Conservation (phyloP, 2,888 invertebrate genomes). For the Psylliodes chrysocephalus region DNA sequence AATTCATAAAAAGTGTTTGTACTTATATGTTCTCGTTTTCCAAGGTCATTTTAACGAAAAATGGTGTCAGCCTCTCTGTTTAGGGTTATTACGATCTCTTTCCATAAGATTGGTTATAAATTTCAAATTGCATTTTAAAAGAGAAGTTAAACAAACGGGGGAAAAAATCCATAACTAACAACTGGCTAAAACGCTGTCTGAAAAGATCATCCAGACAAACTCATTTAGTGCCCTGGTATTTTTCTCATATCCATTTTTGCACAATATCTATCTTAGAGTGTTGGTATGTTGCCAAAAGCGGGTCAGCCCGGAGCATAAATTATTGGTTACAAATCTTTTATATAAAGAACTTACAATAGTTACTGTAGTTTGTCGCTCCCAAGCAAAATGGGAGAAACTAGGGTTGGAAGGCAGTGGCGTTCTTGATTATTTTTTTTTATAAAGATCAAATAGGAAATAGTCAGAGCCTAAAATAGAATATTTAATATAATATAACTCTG, state of each 20-base stretch:
- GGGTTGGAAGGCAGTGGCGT: slow-evolving; percentile 16
- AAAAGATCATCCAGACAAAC: slow-evolving; percentile 20
- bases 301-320: slow-evolving; percentile 50
- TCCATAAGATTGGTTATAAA: too few species aligned
- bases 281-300: slow-evolving; percentile 46
- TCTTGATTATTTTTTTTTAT: neutral
- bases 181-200: slow-evolving; percentile 16
- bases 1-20: too few species aligned
- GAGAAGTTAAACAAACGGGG: neutral
- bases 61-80: too few species aligned
- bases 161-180: neutral
- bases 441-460: too few species aligned
- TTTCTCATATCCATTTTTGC: slow-evolving; percentile 40
- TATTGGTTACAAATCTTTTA: slow-evolving; percentile 52
- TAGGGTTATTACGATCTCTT: too few species aligned
- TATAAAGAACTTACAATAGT: slow-evolving; percentile 49
- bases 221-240: slow-evolving; percentile 36
- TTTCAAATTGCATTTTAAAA: too few species aligned
- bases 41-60: too few species aligned
- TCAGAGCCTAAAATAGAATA: too few species aligned
- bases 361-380: slow-evolving; percentile 47
- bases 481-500: too few species aligned
- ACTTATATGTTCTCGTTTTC: too few species aligned
- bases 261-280: slow-evolving; percentile 40
- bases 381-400: slow-evolving; percentile 35